Base-by-base conservation (phyloP, 23 tunicate genomes). In the Halocynthia aurantium region DNA sequence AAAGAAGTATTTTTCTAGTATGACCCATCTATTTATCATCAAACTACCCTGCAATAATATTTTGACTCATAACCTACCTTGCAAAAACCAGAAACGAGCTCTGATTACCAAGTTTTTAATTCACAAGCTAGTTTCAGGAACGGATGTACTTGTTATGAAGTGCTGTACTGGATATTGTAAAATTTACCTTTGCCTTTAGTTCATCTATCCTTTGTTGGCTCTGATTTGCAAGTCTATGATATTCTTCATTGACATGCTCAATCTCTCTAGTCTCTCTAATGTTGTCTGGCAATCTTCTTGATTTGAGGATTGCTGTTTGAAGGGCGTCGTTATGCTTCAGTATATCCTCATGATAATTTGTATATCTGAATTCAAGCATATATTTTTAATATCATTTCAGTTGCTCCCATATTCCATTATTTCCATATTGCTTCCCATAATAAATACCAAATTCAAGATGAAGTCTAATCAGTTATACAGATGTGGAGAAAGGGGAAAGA, bases 311-410 rank as follows among this genome's bases (percentile, higher is more conserved):
- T 13, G 83, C 84, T 52, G 71, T 90, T 10, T 79, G 77, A 56
- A 92, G 55, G 7, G 75, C 81, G 22, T 82, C 92, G 31, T 70
- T 61, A 56, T 83, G 85, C 69, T 85, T 80, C 10, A 61, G 54
- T 57, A 92, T 80, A 49, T 92, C 98, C 54, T 92, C 98, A 55
- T 92, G 88, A 68, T 75, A 81, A 5, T 85, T 90, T 19, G 80
- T 67, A 73, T 80, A 86, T 64, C 98, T 92, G 75, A 9, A 77
- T 60, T 31, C 44, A 31, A 31, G 4, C 44, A 31, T 31, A 31
- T 31, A 31, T 31, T 31, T 31, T 31, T 31, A 31, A 31, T 31
- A 31, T n/a, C n/a, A n/a, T n/a, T n/a, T n/a, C n/a, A n/a, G n/a
- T n/a, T n/a, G n/a, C n/a, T n/a, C n/a, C n/a, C n/a, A n/a, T n/a